Conservation (phyloP, 2,113 vertebrate genomes). For the Tapirus terrestris region DNA sequence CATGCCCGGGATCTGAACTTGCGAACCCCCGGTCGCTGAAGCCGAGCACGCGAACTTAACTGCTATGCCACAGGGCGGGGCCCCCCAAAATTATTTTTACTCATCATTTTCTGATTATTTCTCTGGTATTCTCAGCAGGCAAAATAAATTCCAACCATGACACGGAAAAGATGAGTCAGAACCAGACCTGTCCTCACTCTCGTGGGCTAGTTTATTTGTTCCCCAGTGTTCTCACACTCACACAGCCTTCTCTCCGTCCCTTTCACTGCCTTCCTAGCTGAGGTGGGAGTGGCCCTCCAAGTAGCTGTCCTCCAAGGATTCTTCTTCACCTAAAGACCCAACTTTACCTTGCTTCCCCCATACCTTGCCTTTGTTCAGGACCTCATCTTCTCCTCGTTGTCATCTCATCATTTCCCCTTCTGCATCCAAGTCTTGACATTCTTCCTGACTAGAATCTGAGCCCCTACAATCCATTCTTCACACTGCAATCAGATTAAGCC, state of each 20-base stretch:
- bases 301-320: not conserved
- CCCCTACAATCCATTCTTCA: not conserved
- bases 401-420: not conserved
- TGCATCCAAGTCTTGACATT: not conserved
- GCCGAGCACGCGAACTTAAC: no score
- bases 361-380: not conserved
- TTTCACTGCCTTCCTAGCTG: not conserved
- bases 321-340: not conserved
- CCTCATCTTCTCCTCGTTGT: not conserved
- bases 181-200: not conserved
- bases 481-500: not conserved
- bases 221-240: not conserved
- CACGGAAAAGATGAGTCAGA: not conserved
- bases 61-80: no score
- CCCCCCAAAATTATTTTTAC: not conserved
- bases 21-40: no score
- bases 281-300: not conserved
- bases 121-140: not conserved
- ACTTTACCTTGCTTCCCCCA: not conserved
- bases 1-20: no score
- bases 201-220: not conserved
- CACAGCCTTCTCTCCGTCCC: not conserved
- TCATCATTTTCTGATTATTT: not conserved
- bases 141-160: not conserved
- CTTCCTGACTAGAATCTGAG: not conserved